These are phyloP conservation scores for Gopherus evgoodei DNA, from an alignment of 2,113 vertebrate species.

Conservation along the genomic window DNA sequence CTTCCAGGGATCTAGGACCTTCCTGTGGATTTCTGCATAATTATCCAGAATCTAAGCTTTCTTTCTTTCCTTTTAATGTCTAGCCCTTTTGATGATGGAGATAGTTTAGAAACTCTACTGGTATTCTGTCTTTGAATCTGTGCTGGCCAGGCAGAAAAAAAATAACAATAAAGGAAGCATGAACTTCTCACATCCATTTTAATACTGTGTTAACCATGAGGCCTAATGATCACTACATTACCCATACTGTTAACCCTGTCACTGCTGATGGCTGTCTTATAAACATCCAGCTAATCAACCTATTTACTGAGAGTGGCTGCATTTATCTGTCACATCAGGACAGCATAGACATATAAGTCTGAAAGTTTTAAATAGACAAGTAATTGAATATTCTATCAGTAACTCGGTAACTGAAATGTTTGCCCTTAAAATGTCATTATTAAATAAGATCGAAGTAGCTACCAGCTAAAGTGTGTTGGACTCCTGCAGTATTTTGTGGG, in stretches of 20 bases:
- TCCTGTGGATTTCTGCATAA: conserved; percentile 72
- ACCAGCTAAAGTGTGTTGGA: conserved; percentile 50
- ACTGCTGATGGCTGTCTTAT: conserved; percentile 60
- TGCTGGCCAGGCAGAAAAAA: conserved; percentile 66
- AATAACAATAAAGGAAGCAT: conserved; percentile 58
- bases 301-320: conserved; percentile 56
- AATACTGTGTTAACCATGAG: conserved; percentile 60
- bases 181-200: conserved; percentile 60
- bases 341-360: conserved; percentile 71
- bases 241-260: conserved; percentile 62
- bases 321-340: conserved; percentile 68
- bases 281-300: neutral
- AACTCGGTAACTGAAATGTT: conserved; percentile 54
- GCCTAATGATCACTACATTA: conserved; percentile 20
- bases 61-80: conserved; percentile 23
- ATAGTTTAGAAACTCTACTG: conserved; percentile 61
- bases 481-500: conserved; percentile 62
- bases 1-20: conserved; percentile 58
- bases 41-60: conserved; percentile 58
- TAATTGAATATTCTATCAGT: conserved; percentile 56
- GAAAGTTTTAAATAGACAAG: conserved; percentile 58
- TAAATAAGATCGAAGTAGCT: conserved; percentile 54
- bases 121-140: conserved; percentile 64
- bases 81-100: conserved; percentile 78
- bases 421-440: conserved; percentile 58